Evolutionary conservation across 2,888 invertebrate genomes (phyloP), one percentile per base, ranked within the genome.

Genomic region (Archaeoteleia sp.): DNA sequence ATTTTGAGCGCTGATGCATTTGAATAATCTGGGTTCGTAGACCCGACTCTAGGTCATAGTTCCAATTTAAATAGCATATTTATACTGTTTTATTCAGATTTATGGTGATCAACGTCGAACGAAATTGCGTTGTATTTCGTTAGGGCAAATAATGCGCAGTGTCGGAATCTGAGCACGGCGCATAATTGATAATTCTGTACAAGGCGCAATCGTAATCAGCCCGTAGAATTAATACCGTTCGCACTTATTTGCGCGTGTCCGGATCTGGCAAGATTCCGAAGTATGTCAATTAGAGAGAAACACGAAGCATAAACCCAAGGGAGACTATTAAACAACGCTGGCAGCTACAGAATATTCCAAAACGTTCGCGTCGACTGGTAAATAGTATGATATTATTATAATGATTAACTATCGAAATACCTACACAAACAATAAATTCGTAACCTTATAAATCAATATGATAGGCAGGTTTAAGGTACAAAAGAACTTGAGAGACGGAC

Each of bases 211-310:
- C 37, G 55, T 63, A 55, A 63, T 62, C 48, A 62, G 27, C 37
- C 17, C 29, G 54, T 30, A 54, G 54, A 58, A 66, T 66, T 58
- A 58, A 58, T 53, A 58, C 48, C 45, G 14, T 30, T 35, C 17
- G 34, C 29, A 53, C 46, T 51, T 65, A 25, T 40, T 37, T 34
- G 51, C 40, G 53, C 46, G 34, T 42, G 48, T 46, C 35, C 13
- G 34, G 40, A 58, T 48, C 35, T 29, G 29, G 13, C 42, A 48
- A 58, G 54, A 60, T 43, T 54, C 53, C 66, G 54, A 58, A 66
- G 53, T 66, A 66, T 66, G 58, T 58, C 51, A 57, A 65, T 65
- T 65, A 65, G 51, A 49, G 35, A 10, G 65, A 49, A 63, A 57
- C 49, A 45, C 49, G 30, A 40, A 17, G 29, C 40, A 20, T 25